A percentile compares a stretch with the other conserved stretches of the same genome.
These are phyloP conservation scores for Drosophila rubida DNA, from an alignment of 2,888 invertebrate genomes.

Conservation along the genomic window DNA sequence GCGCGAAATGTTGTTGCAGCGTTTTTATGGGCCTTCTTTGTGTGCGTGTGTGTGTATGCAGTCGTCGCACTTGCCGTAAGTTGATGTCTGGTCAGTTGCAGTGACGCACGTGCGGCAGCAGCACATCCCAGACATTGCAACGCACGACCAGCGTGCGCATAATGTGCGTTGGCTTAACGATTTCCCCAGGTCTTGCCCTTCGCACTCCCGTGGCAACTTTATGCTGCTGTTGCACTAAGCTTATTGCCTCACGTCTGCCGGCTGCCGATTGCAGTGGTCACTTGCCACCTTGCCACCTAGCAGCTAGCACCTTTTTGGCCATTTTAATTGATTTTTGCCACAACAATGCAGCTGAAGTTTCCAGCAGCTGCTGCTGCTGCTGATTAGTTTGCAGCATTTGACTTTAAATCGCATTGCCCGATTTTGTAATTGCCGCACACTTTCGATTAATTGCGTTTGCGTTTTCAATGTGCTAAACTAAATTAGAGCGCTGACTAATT, in stretches of 20 bases:
- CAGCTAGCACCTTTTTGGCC: conserved; percentile 17
- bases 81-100: conserved; percentile 22
- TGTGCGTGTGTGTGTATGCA: no score
- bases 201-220: not conserved
- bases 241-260: conserved; percentile 47
- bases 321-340: conserved; percentile 68
- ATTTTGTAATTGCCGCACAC: conserved; percentile 26
- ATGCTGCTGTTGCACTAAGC: conserved; percentile 40
- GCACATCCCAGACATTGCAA: conserved; percentile 17
- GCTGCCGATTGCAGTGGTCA: conserved; percentile 35
- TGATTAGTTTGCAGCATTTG: conserved; percentile 59
- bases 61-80: not conserved
- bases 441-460: conserved; percentile 67
- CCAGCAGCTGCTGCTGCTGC: conserved; percentile 26
- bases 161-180: conserved; percentile 33
- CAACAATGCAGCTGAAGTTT: conserved; percentile 39
- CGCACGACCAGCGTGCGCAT: conserved; percentile 22
- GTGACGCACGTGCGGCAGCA: conserved; percentile 39
- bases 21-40: conserved; percentile 38
- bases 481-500: not conserved
- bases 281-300: not conserved
- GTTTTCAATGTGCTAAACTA: conserved; percentile 23
- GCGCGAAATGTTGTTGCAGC: conserved; percentile 52
- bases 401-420: conserved; percentile 23
- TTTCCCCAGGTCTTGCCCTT: conserved; percentile 25